phyloP scores from a whole-genome alignment of 1,140 invertebrate species.

The Meteorus sp. region DNA sequence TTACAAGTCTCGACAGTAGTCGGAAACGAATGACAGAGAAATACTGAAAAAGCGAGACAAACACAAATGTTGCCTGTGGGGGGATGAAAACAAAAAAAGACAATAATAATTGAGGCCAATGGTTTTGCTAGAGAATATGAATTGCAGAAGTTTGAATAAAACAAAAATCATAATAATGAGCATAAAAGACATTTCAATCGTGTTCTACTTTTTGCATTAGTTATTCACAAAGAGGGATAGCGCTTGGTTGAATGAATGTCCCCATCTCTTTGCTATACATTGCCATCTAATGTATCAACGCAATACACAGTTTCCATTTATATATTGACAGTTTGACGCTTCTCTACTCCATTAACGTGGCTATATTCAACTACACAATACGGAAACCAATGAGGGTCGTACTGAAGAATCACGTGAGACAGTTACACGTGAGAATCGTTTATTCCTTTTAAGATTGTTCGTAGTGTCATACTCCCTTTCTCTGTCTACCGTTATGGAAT shows the following conservation, averaged over 20 bases:
- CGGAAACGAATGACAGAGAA: neutral
- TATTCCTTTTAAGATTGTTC: too few species aligned
- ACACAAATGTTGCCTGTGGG: constrained; percentile 5
- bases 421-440: neutral
- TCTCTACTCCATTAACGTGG: neutral
- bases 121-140: neutral
- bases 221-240: too few species aligned
- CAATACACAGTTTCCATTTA: too few species aligned
- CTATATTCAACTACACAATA: neutral
- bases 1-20: neutral
- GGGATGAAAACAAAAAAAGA: neutral
- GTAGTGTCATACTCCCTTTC: too few species aligned
- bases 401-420: neutral
- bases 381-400: neutral
- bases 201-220: too few species aligned
- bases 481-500: too few species aligned
- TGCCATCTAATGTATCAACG: too few species aligned
- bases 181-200: neutral
- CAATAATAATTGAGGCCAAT: constrained; percentile 13
- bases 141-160: neutral
- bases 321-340: neutral
- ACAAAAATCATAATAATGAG: neutral
- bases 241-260: too few species aligned
- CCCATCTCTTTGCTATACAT: too few species aligned
- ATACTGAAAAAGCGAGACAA: neutral